A percentile compares a stretch with the other conserved stretches of the same genome.
Evolutionary conservation across 2,888 invertebrate genomes (phyloP).

Genomic region (Melinaea menophilus): DNA sequence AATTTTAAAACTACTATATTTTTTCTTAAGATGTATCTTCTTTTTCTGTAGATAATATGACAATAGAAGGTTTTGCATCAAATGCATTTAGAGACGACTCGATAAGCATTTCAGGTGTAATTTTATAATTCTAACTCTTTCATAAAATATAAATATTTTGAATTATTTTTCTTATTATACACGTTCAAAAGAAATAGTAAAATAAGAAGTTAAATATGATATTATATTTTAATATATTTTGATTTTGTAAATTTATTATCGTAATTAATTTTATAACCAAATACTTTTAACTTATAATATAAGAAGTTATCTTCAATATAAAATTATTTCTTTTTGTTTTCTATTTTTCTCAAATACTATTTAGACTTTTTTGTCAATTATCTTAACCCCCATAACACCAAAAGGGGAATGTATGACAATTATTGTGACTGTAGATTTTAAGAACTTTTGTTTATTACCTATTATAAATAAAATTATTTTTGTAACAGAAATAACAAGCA

Average conservation of each 20-base stretch:
- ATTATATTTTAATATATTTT: constrained; percentile 7
- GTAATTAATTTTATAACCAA: constrained; percentile 1
- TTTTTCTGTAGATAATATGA: constrained; percentile 3
- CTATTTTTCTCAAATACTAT: neutral
- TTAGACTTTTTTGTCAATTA: constrained; percentile 1
- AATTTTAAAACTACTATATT: too few relatives aligned
- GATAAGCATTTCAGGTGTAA: constrained; percentile 1
- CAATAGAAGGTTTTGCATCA: constrained; percentile 5
- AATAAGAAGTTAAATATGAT: constrained; percentile 1
- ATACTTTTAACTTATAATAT: neutral
- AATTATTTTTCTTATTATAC: constrained; percentile 2
- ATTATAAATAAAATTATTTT: constrained; percentile 65
- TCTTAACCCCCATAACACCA: constrained; percentile 21
- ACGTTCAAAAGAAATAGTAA: constrained; percentile 1
- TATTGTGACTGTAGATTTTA: constrained; percentile 35
- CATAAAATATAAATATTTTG: neutral
- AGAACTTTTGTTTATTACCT: constrained; percentile 42
- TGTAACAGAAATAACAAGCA: constrained; percentile 57
- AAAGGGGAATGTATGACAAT: constrained; percentile 25
- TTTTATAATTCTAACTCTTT: neutral
- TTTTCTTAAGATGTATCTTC: too few relatives aligned
- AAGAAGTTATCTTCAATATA: neutral
- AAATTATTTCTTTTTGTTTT: neutral
- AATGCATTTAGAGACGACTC: neutral
- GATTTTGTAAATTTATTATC: neutral